Evolutionary conservation across 2,888 invertebrate genomes (phyloP), one percentile per base, ranked within the genome.

Genomic region (Entomobrya proxima): DNA sequence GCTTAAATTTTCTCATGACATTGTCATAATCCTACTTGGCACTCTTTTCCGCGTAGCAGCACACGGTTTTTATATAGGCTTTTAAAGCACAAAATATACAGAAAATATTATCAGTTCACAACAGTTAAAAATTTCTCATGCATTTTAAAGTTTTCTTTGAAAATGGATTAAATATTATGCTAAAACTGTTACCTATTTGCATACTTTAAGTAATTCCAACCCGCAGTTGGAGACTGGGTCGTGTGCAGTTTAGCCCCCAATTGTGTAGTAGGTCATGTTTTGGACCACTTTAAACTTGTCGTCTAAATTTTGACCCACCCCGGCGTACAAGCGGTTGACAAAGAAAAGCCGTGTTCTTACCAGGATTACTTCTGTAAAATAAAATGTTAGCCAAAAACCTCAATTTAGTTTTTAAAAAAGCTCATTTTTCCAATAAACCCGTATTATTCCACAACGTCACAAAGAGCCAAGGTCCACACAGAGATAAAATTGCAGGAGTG

Each of bases 201-300:
- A 91, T 95, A 95, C 91, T 97, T 97, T 90, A 96, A 96, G 92
- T 97, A 97, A 92, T 97, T 96, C 97, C 97, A 97, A 91, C 97
- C 96, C 90, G 97, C 96, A 82, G 95, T 93, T 76, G 97, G 94
- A 92, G 97, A 97, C 89, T 95, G 94, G 27, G 96, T 95, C 21
- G 97, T 97, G 91, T 97, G 97, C 67, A 97, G 96, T 91, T 96
- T 95, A 90, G 93, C 95, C 94, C 82, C 96, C 97, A 95, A 97
- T 96, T 24, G 96, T 97, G 92, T 94, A 95, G 91, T 97, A 97
- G 18, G 97, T 97, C 90, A 97, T 93, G 92, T 95, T 95, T 92
- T 96, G 96, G 86, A 96, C 95, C 90, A 95, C 95, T 91, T 95
- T 95, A 92, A 97, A 97, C 92, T 96, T 96, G 91, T 95, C 95